A percentile compares a stretch with the other conserved stretches of the same genome.
Conservation (phyloP, 2,888 invertebrate genomes). For the Stegophylla sp. region DNA sequence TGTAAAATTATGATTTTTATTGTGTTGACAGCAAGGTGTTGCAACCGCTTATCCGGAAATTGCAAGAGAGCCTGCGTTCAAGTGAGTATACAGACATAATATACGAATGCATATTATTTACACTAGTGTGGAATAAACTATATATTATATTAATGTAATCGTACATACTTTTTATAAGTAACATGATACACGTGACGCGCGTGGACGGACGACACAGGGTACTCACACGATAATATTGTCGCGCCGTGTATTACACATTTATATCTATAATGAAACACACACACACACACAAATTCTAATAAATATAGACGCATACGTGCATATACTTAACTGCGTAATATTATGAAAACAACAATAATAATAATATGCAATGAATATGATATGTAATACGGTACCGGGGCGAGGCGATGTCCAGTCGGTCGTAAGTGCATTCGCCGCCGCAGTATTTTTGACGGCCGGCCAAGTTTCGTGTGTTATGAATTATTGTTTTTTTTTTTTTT, state of each 20-base stretch:
- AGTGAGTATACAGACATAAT: slow-evolving; percentile 24
- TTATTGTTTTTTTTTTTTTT: slow-evolving; percentile 45
- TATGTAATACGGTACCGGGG: background rate
- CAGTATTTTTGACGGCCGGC: slow-evolving; percentile 15
- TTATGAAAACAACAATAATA: too few species aligned
- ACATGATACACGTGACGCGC: slow-evolving; percentile 24
- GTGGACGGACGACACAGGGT: background rate
- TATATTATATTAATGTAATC: background rate
- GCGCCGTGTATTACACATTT: background rate
- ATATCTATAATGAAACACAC: too few species aligned
- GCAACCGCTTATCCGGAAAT: slow-evolving; percentile 46
- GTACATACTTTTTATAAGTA: background rate
- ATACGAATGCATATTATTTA: background rate
- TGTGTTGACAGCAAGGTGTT: slow-evolving; percentile 51
- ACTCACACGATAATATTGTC: background rate
- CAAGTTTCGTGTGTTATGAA: slow-evolving; percentile 36
- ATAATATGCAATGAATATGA: background rate
- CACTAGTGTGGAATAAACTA: too few species aligned
- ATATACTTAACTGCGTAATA: background rate
- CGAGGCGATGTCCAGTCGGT: background rate
- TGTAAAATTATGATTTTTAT: slow-evolving; percentile 7
- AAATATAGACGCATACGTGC: background rate
- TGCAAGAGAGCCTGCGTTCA: slow-evolving; percentile 55
- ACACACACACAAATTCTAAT: background rate
- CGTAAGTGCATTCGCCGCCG: background rate